These are phyloP conservation scores for Carabus problematicus DNA, from an alignment of 2,888 invertebrate genomes.

Conservation along the genomic window DNA sequence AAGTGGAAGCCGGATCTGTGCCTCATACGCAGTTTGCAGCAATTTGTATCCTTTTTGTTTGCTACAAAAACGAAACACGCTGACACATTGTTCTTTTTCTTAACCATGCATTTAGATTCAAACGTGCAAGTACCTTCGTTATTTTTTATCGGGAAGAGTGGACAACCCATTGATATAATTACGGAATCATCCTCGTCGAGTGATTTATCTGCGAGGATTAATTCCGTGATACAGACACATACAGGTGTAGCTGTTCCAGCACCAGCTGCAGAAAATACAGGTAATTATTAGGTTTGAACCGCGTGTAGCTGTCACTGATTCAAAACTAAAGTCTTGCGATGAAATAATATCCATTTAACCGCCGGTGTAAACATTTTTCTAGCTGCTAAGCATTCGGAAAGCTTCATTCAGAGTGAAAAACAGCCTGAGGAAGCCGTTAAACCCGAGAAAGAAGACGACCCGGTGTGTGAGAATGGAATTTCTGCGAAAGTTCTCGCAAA, in stretches of 20 bases:
- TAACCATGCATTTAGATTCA: slow-evolving; percentile 64
- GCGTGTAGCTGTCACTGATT: no score
- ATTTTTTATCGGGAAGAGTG: slow-evolving; percentile 86
- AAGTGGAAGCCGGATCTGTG: slow-evolving; percentile 75
- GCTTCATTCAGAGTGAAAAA: slow-evolving; percentile 49
- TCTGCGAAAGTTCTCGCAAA: slow-evolving; percentile 54
- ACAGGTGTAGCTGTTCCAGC: slow-evolving; percentile 10
- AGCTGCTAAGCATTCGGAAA: slow-evolving; percentile 44
- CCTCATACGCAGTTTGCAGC: slow-evolving; percentile 81
- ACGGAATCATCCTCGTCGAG: slow-evolving; percentile 67
- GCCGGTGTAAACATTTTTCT: not conserved
- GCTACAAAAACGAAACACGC: slow-evolving; percentile 33
- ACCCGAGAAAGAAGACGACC: not conserved
- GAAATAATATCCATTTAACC: slow-evolving; percentile 11
- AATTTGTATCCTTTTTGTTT: slow-evolving; percentile 85
- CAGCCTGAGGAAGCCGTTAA: slow-evolving; percentile 32
- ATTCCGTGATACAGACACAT: slow-evolving; percentile 66
- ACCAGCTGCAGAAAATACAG: slow-evolving; percentile 9
- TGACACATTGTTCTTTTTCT: slow-evolving; percentile 45
- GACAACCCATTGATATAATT: slow-evolving; percentile 81
- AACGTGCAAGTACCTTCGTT: slow-evolving; percentile 80
- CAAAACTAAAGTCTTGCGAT: no score
- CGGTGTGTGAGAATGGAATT: slow-evolving; percentile 63
- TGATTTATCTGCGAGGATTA: slow-evolving; percentile 71
- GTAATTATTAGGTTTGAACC: no score